Conservation (phyloP, 92 coral and sea anemone genomes). For the Plumapathes pennacea region DNA sequence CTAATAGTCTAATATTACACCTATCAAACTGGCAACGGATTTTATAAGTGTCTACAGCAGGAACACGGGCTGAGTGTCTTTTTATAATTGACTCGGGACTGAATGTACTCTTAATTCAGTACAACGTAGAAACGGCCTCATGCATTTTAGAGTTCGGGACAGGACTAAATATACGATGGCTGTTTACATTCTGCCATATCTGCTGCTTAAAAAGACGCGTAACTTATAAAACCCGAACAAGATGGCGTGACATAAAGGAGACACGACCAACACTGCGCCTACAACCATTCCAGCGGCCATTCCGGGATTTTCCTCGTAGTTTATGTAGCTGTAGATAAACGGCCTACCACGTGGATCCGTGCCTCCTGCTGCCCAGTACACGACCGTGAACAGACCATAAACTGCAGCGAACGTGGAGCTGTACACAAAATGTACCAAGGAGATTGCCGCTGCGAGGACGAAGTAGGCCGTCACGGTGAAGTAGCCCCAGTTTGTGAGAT, state of each 20-base stretch:
- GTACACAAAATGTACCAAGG: slow-evolving; percentile 59
- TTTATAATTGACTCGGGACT: too few relatives aligned
- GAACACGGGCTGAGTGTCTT: too few relatives aligned
- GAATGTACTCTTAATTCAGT: too few relatives aligned
- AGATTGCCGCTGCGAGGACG: slow-evolving; percentile 56
- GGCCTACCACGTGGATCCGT: slow-evolving; percentile 52
- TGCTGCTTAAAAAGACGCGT: slow-evolving; percentile 40
- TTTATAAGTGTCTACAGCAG: too few relatives aligned
- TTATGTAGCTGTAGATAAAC: slow-evolving; percentile 59
- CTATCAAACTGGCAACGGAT: too few relatives aligned
- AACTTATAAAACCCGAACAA: slow-evolving; percentile 79
- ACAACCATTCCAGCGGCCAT: slow-evolving; percentile 50
- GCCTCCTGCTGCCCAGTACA: slow-evolving; percentile 88
- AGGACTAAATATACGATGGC: too few relatives aligned
- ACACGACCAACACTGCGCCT: slow-evolving; percentile 35
- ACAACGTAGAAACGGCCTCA: too few relatives aligned
- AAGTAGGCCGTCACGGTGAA: slow-evolving; percentile 53
- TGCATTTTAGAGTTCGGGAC: too few relatives aligned
- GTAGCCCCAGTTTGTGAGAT: slow-evolving; percentile 91
- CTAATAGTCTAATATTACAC: too few relatives aligned
- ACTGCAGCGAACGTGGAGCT: slow-evolving; percentile 29
- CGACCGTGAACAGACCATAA: slow-evolving; percentile 68
- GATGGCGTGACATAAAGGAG: slow-evolving; percentile 51
- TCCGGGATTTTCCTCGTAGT: slow-evolving; percentile 63
- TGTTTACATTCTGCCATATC: too few relatives aligned